Base-by-base conservation (phyloP, 2,797 vertebrate species). In the Gallinago nigripennis region DNA sequence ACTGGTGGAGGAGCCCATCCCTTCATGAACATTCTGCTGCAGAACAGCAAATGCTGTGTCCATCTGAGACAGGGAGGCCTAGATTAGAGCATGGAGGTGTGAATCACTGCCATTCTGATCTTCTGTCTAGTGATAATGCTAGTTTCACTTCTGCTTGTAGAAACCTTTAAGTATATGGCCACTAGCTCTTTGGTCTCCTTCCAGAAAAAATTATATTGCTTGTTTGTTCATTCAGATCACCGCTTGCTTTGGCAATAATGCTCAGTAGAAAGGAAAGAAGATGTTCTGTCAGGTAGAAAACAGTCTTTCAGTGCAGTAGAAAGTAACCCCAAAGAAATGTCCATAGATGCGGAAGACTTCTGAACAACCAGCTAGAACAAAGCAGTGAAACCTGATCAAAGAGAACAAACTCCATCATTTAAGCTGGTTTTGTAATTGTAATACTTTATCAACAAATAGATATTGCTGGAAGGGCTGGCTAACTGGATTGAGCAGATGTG, bases 401-500 rank as follows among this genome's bases (percentile, higher is more conserved):
- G 92, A 70, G 58, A 91, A 15, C 60, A 30, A 76, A 64, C 79
- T 79, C 77, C 91, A 77, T 86, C 35, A 60, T 64, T 90, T 77
- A 30, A 78, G 31, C 35, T 82, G 46, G 4, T 25, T 91, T 85
- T 91, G 77, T 90, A 83, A 88, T 61, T 90, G 46, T 17, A 20
- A 51, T 68, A 64, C 37, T 90, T 87, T 82, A 83, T 78, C 78
- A 91, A 82, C 82, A 82, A 72, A 66, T 35, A 86, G 83, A 92
- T 84, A 69, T 2, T 76, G 64, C 92, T 95, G 85, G 85, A 86
- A 92, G 66, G 66, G 66, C 66, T 86, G 82, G 43, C 76, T 82
- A 63, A 65, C 63, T 79, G 80, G 66, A 43, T 30, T 66, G 28
- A 92, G 88, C 95, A 96, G 95, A 95, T 95, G 96, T 92, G 35